Percentiles rank a stretch among this genome's conserved stretches.
Conservation (phyloP, 2,888 invertebrate genomes). For the Xestia c-nigrum region DNA sequence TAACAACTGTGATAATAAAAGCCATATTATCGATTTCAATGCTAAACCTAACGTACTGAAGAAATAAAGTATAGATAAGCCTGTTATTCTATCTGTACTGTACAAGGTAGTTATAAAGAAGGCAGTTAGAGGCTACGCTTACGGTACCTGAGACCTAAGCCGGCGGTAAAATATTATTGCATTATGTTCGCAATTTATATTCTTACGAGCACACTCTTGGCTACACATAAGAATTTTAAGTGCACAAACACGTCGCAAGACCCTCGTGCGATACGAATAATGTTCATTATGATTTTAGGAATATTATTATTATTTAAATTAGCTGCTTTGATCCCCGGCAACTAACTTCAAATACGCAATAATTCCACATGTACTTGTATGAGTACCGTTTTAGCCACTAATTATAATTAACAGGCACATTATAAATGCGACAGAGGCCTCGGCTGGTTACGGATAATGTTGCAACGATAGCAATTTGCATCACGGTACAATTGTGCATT, state of each 20-base stretch:
- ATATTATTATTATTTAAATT: slow-evolving; percentile 51
- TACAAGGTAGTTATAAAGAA: slow-evolving; percentile 46
- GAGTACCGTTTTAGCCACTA: slow-evolving; percentile 34
- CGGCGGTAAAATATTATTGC: slow-evolving; percentile 65
- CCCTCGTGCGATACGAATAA: slow-evolving; percentile 34
- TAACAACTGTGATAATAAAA: slow-evolving; percentile 59
- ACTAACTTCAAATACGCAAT: slow-evolving; percentile 23
- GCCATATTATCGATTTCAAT: slow-evolving; percentile 71
- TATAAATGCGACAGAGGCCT: slow-evolving; percentile 35
- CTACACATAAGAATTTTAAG: slow-evolving; percentile 30
- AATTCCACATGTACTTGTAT: slow-evolving; percentile 22
- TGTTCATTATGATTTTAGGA: slow-evolving; percentile 34
- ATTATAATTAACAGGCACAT: slow-evolving; percentile 44
- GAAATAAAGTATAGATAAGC: slow-evolving; percentile 67
- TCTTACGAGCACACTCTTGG: slow-evolving; percentile 47
- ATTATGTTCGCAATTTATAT: slow-evolving; percentile 64
- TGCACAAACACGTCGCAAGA: slow-evolving; percentile 38
- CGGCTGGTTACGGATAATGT: slow-evolving; percentile 26
- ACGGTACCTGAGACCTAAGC: slow-evolving; percentile 81
- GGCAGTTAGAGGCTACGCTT: slow-evolving; percentile 77
- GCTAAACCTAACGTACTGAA: slow-evolving; percentile 73
- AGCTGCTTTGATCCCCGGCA: slow-evolving; percentile 19
- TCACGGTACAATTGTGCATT: slow-evolving; percentile 15
- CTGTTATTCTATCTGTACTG: slow-evolving; percentile 42
- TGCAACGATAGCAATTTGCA: slow-evolving; percentile 29